phyloP scores from a whole-genome alignment of 2,113 vertebrate genomes.

The Spea bombifrons region DNA sequence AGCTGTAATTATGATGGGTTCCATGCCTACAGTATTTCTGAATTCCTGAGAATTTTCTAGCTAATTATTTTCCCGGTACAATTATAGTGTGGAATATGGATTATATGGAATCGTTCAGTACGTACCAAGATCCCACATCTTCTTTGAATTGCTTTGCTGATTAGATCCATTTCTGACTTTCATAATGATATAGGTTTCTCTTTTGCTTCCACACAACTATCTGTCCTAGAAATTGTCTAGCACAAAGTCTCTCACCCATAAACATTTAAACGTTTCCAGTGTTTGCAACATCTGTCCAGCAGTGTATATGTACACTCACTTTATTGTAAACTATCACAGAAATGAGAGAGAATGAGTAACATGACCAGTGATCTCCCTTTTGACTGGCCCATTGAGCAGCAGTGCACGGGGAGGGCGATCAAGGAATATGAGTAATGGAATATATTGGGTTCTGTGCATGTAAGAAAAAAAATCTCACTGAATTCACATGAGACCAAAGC shows the following conservation, averaged over 20 bases:
- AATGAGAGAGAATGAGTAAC: not conserved
- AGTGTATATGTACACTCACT: too few species aligned
- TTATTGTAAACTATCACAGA: constrained; percentile 18
- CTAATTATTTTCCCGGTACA: not conserved
- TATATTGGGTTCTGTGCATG: too few species aligned
- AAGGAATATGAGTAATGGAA: too few species aligned
- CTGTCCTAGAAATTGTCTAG: constrained; percentile 3
- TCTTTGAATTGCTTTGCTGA: constrained; percentile 7
- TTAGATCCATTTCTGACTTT: not conserved
- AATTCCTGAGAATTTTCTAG: not conserved
- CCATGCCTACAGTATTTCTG: not conserved
- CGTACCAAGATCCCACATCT: not conserved
- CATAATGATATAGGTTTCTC: not conserved
- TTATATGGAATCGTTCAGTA: not conserved
- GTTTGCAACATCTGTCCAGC: constrained; percentile 1
- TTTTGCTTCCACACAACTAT: not conserved
- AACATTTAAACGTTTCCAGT: constrained; percentile 14
- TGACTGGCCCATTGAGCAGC: too few species aligned
- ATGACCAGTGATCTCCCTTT: not conserved
- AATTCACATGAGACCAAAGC: too few species aligned
- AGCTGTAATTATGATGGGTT: not conserved
- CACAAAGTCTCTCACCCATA: constrained; percentile 7
- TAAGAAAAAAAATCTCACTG: too few species aligned
- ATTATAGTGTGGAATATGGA: not conserved
- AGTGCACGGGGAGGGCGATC: too few species aligned